Evolutionary conservation across 2,888 invertebrate genomes (phyloP), one percentile per base, ranked within the genome.

Genomic region (Perizoma affinitatum): DNA sequence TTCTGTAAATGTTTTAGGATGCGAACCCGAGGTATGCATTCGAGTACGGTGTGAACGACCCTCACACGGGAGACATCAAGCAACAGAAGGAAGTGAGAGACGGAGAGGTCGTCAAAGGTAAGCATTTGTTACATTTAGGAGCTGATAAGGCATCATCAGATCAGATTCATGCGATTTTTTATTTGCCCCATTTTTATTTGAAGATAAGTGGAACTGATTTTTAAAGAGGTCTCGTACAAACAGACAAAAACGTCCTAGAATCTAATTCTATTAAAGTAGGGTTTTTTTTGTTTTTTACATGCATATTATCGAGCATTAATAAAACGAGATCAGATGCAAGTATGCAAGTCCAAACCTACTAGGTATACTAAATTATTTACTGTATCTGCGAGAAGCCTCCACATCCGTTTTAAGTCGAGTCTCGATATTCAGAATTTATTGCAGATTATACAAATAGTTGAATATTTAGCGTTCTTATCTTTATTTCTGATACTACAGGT

Each of bases 1-100:
- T 22, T 22, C 22, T 22, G 22, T 22, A 22, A 22, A 22, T 22
- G 6, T 61, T 81, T 74, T 83, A 95, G 95, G 94, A 95, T 77
- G 93, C 94, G 57, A 94, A 95, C 84, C 95, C 95, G 7, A 90
- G 94, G 56, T 96, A 96, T 83, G 94, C 95, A 10, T 96, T 94
- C 79, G 95, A 96, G 80, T 96, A 96, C 79, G 93, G 93, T 58
- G 96, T 96, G 7, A 94, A 96, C 76, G 96, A 96, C 83, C 95
- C 95, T 9, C 94, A 95, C 84, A 96, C 96, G 1, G 95, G 96
- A 50, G 96, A 96, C 75, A 93, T 95, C 65, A 96, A 96, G 76
- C 94, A 95, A 71, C 96, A 96, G 80, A 94, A 94, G 72, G 96
- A 96, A 80, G 94, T 95, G 74, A 92, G 96, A 9, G 95, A 95